phyloP scores from a whole-genome alignment of 1,140 invertebrate species.

The Bombus polaris region DNA sequence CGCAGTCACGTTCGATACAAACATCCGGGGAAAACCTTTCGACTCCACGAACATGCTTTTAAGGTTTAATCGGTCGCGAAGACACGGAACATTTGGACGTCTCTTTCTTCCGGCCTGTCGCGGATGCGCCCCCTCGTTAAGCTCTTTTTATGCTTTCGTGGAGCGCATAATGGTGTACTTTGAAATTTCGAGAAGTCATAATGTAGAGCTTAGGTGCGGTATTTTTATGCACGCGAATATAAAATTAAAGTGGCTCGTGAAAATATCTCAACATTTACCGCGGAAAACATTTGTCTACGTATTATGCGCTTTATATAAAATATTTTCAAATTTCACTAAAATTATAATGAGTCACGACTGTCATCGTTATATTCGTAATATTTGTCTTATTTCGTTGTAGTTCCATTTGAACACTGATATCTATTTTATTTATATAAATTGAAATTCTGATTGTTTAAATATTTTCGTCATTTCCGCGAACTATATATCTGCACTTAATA shows the following conservation, averaged over 20 bases:
- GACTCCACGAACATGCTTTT: neutral
- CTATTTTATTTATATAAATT: neutral
- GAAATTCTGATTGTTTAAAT: no score
- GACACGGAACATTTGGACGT: no score
- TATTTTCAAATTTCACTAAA: no score
- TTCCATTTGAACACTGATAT: neutral
- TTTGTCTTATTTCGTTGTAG: no score
- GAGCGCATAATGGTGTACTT: neutral
- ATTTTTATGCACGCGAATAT: neutral
- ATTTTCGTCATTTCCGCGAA: no score
- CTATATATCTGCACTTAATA: no score
- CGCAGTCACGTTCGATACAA: neutral
- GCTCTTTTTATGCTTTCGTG: neutral
- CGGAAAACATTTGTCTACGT: no score
- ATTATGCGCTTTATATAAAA: no score
- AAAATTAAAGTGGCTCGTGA: neutral
- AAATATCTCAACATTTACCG: no score
- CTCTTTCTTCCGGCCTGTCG: neutral
- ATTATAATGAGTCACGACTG: no score
- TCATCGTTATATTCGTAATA: no score
- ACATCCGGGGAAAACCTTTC: slow-evolving; percentile 4
- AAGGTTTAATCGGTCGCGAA: slow-evolving; percentile 18
- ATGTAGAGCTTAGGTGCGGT: neutral
- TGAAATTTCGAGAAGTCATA: neutral
- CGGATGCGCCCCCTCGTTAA: neutral